Base-by-base conservation (phyloP, 2,797 vertebrate genomes). In the Liasis olivaceus region DNA sequence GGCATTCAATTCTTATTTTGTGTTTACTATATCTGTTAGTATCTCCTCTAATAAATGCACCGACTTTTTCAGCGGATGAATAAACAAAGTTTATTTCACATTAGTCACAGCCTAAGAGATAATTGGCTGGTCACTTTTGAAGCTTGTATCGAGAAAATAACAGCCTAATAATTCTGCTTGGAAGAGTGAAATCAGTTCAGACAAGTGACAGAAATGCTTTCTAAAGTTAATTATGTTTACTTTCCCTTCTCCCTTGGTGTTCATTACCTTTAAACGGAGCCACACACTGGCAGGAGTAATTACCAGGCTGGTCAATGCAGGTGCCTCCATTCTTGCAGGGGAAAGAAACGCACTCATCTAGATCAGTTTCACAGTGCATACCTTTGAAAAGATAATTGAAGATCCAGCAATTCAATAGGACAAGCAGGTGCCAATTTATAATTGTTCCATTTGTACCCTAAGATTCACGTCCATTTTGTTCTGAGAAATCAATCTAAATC, bases 231-330 rank as follows among this genome's bases (percentile, higher is more conserved):
- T 98, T 98, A 98, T 97, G 96, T 98, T 98, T 98, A 95, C 95
- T 97, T 98, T 97, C 97, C 96, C 95, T 94, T 97, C 97, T 98
- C 97, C 97, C 97, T 97, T 95, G 95, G 93, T 97, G 96, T 98
- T 98, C 97, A 98, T 99, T 99, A 99, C 98, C 98, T 99, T 98
- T 99, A 98, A 99, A 99, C 51, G 98, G 98, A 99, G 97, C 96
- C 96, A 96, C 95, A 97, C 98, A 98, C 94, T 97, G 98, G 98
- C 98, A 98, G 98, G 97, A 97, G 98, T 99, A 99, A 99, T 98
- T 98, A 98, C 98, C 97, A 93, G 97, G 97, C 94, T 98, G 98
- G 98, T 98, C 98, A 98, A 97, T 97, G 98, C 98, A 98, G 94
- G 98, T 97, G 95, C 97, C 98, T 96, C 97, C 97, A 93, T 98